Percentiles rank a stretch among this genome's conserved stretches.
Conservation (phyloP, 2,888 invertebrate genomes). For the Hypena proboscidalis region DNA sequence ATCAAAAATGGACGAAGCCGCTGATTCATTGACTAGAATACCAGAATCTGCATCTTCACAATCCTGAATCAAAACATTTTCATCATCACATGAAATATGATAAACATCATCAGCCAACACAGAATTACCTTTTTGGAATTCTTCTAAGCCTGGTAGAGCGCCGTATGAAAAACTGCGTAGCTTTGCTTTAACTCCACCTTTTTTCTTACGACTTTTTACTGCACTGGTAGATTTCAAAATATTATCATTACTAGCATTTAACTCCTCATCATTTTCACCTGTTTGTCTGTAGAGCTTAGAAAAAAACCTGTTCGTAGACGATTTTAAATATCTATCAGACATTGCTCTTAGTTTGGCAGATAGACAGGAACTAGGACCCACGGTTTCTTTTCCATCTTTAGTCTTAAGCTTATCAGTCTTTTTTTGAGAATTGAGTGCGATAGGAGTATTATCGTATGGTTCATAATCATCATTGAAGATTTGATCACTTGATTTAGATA, state of each 20-base stretch:
- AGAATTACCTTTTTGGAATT: conserved; percentile 87
- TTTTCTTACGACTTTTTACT: conserved; percentile 71
- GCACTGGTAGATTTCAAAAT: conserved; percentile 62
- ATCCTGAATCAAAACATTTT: conserved; percentile 84
- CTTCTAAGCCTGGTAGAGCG: conserved; percentile 89
- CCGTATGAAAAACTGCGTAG: conserved; percentile 91
- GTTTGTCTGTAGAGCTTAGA: conserved; percentile 87
- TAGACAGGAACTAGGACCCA: conserved; percentile 86
- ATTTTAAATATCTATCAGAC: conserved; percentile 90
- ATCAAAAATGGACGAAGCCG: conserved; percentile 87
- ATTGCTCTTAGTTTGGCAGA: conserved; percentile 89
- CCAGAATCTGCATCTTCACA: conserved; percentile 91
- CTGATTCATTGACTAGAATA: conserved; percentile 90
- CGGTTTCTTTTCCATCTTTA: conserved; percentile 77
- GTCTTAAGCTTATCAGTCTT: conserved; percentile 81
- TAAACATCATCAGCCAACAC: conserved; percentile 87
- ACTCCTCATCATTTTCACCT: conserved; percentile 64
- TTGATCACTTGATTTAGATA: conserved; percentile 83
- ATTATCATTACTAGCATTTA: conserved; percentile 58
- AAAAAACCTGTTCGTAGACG: conserved; percentile 88
- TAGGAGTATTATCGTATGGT: conserved; percentile 60
- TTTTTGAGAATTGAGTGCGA: conserved; percentile 68
- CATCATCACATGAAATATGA: conserved; percentile 79
- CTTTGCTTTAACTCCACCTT: conserved; percentile 79
- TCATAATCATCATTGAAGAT: conserved; percentile 83